These are phyloP conservation scores for Gymnobelideus leadbeateri DNA, from an alignment of 2,113 vertebrate species.

Conservation along the genomic window DNA sequence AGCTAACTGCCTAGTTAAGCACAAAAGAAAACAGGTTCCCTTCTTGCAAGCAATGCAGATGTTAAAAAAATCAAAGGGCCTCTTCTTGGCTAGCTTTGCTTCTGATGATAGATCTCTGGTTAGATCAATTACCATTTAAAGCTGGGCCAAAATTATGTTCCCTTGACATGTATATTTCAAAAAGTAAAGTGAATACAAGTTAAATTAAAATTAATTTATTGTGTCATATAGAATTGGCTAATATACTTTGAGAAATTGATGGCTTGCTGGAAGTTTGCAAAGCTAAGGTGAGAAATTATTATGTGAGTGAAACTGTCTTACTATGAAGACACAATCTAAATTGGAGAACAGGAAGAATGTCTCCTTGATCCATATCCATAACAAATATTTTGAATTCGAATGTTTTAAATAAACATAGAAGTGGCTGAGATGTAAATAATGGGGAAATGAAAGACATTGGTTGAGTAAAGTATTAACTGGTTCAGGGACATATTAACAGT, in stretches of 20 bases:
- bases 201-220: background rate
- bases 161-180: background rate
- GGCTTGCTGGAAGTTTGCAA: background rate
- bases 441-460: background rate
- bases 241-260: background rate
- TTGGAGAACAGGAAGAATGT: background rate
- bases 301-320: background rate
- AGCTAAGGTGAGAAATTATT: background rate
- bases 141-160: background rate
- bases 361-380: background rate
- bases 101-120: background rate
- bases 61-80: background rate
- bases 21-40: background rate
- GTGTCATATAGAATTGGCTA: background rate
- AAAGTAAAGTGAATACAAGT: background rate
- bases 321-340: background rate
- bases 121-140: background rate
- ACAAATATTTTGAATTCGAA: background rate
- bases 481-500: conserved; percentile 2
- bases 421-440: background rate
- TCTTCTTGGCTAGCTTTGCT: background rate
- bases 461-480: background rate
- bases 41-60: background rate
- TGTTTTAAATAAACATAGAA: background rate
- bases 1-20: background rate